These are phyloP conservation scores for Nesometra sesokonis DNA, from an alignment of 35 echinoderm and acorn worm genomes.

Conservation along the genomic window DNA sequence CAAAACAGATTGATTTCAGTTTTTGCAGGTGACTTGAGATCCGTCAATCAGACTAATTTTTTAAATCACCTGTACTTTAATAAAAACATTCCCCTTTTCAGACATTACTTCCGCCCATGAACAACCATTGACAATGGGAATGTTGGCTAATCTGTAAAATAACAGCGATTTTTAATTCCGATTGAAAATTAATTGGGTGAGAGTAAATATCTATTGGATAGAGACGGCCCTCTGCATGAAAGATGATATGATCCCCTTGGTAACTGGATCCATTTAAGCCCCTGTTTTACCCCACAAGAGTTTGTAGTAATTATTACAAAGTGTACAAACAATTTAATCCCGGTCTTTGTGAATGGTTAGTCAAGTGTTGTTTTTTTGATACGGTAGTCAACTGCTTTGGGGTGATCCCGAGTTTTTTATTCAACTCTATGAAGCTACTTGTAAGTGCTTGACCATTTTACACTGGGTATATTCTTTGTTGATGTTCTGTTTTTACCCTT, in stretches of 20 bases:
- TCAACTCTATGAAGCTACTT: neutral
- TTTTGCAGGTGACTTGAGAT: no score
- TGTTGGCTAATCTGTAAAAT: neutral
- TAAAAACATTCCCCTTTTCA: neutral
- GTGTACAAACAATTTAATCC: neutral
- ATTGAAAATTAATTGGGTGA: neutral
- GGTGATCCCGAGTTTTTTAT: neutral
- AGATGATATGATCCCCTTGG: neutral
- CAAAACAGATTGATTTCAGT: no score
- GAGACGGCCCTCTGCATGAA: neutral
- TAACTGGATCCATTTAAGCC: neutral
- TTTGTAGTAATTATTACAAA: neutral
- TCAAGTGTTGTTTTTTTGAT: neutral
- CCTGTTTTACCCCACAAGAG: neutral
- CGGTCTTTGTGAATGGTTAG: neutral
- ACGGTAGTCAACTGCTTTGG: neutral
- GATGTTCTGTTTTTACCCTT: no score
- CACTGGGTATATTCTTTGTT: no score
- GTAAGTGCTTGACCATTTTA: no score
- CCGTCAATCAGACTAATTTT: neutral
- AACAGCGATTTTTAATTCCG: neutral
- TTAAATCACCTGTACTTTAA: neutral
- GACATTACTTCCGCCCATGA: neutral
- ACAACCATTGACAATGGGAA: neutral
- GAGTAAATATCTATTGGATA: neutral